phyloP scores from a whole-genome alignment of 2,113 vertebrate species.

The Crotalus horridus region DNA sequence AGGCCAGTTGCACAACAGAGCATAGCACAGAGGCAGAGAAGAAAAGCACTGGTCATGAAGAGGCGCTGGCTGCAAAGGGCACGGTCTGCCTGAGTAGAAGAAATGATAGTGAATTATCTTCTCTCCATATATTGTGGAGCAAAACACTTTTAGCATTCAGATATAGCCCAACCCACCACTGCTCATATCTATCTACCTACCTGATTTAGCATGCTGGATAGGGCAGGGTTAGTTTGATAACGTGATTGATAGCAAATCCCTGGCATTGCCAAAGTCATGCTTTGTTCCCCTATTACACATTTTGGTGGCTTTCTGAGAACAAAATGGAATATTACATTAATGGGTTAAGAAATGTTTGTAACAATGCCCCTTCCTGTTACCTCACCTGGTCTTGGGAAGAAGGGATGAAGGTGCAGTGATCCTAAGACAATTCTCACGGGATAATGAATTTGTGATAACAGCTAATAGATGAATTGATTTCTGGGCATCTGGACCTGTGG shows the following conservation, averaged over 20 bases:
- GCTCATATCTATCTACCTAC: background rate
- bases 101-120: background rate
- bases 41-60: conserved; percentile 44
- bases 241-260: conserved; percentile 7
- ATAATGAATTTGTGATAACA: background rate
- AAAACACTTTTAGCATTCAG: background rate
- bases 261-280: background rate
- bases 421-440: background rate
- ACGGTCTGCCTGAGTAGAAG: conserved; percentile 54
- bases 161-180: background rate
- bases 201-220: conserved; percentile 11
- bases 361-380: background rate
- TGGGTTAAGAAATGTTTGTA: background rate
- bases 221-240: background rate
- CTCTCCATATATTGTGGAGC: background rate
- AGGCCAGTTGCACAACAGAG: conserved; percentile 49
- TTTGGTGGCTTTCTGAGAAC: background rate
- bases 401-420: background rate
- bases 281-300: background rate
- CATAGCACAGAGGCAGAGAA: conserved; percentile 58
- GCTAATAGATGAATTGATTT: background rate
- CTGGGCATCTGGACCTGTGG: background rate
- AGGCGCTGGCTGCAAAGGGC: conserved; percentile 60
- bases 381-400: conserved; percentile 26
- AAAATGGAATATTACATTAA: background rate